phyloP scores from a whole-genome alignment of 2,113 vertebrate species.

The Siniperca chuatsi region DNA sequence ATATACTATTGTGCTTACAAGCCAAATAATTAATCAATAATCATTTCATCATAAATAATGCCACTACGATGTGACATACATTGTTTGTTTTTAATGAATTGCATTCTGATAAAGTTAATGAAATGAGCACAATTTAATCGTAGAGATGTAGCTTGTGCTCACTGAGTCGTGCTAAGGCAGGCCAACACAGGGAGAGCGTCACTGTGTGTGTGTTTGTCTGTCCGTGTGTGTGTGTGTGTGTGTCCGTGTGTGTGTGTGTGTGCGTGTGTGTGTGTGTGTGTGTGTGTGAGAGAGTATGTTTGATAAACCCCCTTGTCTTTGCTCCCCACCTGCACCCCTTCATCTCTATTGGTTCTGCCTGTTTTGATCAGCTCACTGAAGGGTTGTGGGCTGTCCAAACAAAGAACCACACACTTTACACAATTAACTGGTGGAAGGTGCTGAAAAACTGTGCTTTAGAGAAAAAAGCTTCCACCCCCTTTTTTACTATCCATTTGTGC shows the following conservation, averaged over 20 bases:
- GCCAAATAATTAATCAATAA: not conserved
- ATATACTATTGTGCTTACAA: not conserved
- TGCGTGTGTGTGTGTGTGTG: not conserved
- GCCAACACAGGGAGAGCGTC: not conserved
- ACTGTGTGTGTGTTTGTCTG: not conserved
- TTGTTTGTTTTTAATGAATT: slow-evolving; percentile 24
- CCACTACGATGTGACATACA: slow-evolving; percentile 3
- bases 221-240: slow-evolving; percentile 10
- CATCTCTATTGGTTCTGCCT: slow-evolving; percentile 49
- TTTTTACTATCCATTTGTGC: slow-evolving; percentile 17
- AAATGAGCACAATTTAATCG: slow-evolving; percentile 26
- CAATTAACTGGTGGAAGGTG: slow-evolving; percentile 46
- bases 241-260: not conserved
- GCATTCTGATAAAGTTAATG: slow-evolving; percentile 33
- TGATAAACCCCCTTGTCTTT: slow-evolving; percentile 23
- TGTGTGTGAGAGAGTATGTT: slow-evolving; percentile 1
- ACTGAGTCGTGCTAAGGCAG: not conserved
- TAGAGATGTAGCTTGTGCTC: not conserved
- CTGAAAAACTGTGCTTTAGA: not conserved
- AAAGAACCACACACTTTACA: slow-evolving; percentile 35
- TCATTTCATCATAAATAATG: not conserved
- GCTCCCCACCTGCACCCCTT: slow-evolving; percentile 43
- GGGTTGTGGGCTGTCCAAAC: slow-evolving; percentile 22
- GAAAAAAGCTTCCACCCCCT: slow-evolving; percentile 28
- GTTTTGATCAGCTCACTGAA: slow-evolving; percentile 53